Evolutionary conservation across 2,888 invertebrate genomes (phyloP), one percentile per base, ranked within the genome.

Genomic region (Scotopteryx bipunctaria): DNA sequence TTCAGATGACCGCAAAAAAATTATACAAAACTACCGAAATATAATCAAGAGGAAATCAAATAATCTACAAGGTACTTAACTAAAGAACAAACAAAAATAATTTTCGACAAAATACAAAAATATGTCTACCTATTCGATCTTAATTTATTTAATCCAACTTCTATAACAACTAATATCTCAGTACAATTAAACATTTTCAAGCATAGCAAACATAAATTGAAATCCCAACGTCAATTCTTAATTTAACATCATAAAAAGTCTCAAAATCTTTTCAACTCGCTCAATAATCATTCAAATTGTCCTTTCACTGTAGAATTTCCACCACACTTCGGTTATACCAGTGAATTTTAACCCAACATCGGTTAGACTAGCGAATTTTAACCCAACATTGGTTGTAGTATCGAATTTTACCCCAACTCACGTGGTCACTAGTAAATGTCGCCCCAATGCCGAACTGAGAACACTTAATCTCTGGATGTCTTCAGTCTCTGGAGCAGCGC

Each of bases 401-500:
- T n/a, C n/a, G n/a, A n/a, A n/a, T n/a, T n/a, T n/a, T n/a, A n/a
- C n/a, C n/a, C n/a, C n/a, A n/a, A n/a, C n/a, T 47, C 11, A 13
- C 6, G 27, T 33, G 15, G 16, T 16, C 15, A 45, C 47, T 38
- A 17, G 23, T 35, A 13, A 55, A 48, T 57, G 55, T 57, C 9
- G 43, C 43, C 32, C 45, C 35, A 23, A 38, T 6, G 29, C 47
- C 37, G 35, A 31, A 40, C 36, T 32, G 13, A 52, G 41, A 40
- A 57, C 54, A 27, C 21, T 49, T 32, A 54, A 8, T 54, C 15
- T 13, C 13, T 45, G 31, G 41, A 40, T 40, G 52, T 37, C 16
- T 37, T 56, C 59, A 96, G 93, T 63, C 93, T 93, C 57, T 92
- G 91, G 41, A 99, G 89, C 35, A 98, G 91, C 72, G 97, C 96